Evolutionary conservation across 2,797 vertebrate genomes (phyloP), one percentile per base, ranked within the genome.

Genomic region (Schizopygopsis malacanthus): DNA sequence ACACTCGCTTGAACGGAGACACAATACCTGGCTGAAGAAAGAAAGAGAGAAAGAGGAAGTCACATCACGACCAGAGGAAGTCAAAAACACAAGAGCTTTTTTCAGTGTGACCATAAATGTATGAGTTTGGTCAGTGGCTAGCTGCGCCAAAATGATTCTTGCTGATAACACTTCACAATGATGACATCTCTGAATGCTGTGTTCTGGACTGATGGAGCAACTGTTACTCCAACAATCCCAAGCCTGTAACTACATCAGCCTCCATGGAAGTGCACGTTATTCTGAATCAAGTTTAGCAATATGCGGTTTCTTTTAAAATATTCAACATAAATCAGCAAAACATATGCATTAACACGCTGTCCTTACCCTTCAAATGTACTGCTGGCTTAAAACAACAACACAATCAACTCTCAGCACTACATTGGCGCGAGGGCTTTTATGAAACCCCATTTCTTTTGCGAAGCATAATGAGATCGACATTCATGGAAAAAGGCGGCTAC

Each of bases 1-100:
- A 99, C 90, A 99, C 98, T 12, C 98, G 96, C 93, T 99, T 99
- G 95, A 99, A 99, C 6, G 98, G 98, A 88, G 98, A 99, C 94
- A 98, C 97, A 37, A 99, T 96, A 83, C 98, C 98, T 89, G 97
- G 96, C 98, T 99, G 87, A 43, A 86, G 77, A 90, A 4, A 73
- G 85, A 93, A 47, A 92, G 65, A 65, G n/a, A 81, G 45, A 90
- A 50, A 87, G n/a, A 87, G 78, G 67, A 7, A 67, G 25, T 10
- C 3, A 52, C 12, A 18, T 45, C 67, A 76, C 18, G 78, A 45
- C 69, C 7, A 63, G 20, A 61, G n/a, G n/a, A 65, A 77, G 50
- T 69, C n/a, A 41, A 77, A 52, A 39, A 83, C 5, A 12, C 47
- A 45, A 67, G 73, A 75, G 73, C 1, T 71, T 45, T 69, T 71